These are phyloP conservation scores for Helicolenus hilgendorfi DNA, from an alignment of 2,797 vertebrate species.

Conservation along the genomic window DNA sequence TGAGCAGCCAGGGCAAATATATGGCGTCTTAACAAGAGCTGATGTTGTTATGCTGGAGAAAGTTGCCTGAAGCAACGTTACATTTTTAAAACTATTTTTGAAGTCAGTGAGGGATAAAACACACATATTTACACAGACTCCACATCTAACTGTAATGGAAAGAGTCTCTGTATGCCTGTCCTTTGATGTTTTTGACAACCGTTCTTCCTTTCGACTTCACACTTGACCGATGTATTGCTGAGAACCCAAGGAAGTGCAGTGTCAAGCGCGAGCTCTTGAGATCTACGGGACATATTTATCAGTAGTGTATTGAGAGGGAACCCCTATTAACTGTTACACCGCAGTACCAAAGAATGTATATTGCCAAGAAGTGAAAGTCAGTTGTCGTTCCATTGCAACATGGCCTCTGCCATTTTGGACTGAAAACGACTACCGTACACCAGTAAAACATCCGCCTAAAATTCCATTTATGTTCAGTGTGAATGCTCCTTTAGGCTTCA, in stretches of 20 bases:
- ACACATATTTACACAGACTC: not conserved
- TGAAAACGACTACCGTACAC: no score
- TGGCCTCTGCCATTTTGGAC: no score
- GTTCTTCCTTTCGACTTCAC: not conserved
- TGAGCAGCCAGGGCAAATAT: not conserved
- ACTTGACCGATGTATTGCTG: not conserved
- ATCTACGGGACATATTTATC: not conserved
- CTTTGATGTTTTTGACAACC: not conserved
- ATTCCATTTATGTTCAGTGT: not conserved
- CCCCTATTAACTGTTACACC: no score
- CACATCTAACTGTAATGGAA: not conserved
- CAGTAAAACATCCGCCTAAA: not conserved
- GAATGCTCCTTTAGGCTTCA: not conserved
- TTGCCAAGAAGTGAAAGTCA: no score
- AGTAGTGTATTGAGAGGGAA: no score
- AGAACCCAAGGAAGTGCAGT: not conserved
- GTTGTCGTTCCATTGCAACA: no score
- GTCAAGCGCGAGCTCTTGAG: not conserved
- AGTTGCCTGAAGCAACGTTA: constrained; percentile 8
- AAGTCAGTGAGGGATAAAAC: not conserved
- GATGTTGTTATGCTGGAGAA: not conserved
- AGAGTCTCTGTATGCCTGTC: not conserved
- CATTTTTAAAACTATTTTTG: not conserved
- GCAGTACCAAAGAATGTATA: no score
- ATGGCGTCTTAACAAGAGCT: not conserved